These are phyloP conservation scores for Alouatta palliata DNA, from an alignment of 2,113 vertebrate species.

Conservation along the genomic window DNA sequence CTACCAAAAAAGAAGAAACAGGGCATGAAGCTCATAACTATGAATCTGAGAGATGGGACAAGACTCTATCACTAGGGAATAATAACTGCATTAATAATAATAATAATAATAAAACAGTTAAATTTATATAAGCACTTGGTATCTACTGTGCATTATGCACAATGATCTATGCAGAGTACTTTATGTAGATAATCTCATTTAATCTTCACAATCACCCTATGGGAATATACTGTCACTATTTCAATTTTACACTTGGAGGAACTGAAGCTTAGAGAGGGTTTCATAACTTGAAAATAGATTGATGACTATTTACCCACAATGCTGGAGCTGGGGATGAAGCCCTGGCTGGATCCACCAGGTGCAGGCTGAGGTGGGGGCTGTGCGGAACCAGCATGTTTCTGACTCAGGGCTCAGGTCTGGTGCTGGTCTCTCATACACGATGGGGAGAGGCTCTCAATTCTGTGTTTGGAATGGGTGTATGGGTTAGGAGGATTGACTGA, in stretches of 20 bases:
- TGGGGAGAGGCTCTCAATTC: fast-evolving
- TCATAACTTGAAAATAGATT: neutral
- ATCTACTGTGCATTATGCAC: neutral
- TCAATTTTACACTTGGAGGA: neutral
- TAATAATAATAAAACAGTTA: neutral
- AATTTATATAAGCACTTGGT: neutral
- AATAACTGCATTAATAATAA: neutral
- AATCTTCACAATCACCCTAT: neutral
- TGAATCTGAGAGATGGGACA: neutral
- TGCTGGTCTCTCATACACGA: fast-evolving
- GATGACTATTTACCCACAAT: neutral
- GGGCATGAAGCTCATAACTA: neutral
- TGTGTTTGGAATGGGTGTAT: neutral
- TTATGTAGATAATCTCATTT: neutral
- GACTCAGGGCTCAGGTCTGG: neutral
- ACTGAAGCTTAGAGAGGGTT: neutral
- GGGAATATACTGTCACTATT: too few relatives aligned
- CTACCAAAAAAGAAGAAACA: neutral
- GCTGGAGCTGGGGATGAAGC: neutral
- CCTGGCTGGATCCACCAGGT: neutral
- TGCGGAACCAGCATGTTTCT: neutral
- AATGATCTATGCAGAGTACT: neutral
- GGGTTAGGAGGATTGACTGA: neutral
- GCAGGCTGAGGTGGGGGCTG: neutral
- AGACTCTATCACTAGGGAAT: neutral